Evolutionary conservation across 2,888 invertebrate species (phyloP).

Genomic region (Ecliptopera silaceata): DNA sequence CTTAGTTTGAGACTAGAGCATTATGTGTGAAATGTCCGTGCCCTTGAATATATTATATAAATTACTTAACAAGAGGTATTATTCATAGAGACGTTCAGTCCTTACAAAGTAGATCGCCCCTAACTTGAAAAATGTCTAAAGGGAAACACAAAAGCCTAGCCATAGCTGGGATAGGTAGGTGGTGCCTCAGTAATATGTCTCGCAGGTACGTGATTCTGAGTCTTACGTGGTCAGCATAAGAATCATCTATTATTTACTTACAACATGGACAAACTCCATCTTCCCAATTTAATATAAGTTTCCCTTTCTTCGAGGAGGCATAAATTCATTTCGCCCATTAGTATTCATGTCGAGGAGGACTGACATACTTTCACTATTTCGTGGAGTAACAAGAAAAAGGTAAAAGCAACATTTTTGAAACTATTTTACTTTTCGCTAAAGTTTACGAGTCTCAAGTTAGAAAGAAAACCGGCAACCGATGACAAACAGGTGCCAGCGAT

Average conservation of each 20-base stretch:
- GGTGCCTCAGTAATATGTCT: too few relatives aligned
- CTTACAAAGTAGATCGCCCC: too few relatives aligned
- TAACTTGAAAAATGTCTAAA: too few relatives aligned
- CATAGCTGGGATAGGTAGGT: neutral
- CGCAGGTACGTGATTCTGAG: neutral
- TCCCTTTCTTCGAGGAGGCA: constrained; percentile 20
- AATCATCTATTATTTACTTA: constrained; percentile 10
- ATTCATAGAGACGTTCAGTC: too few relatives aligned
- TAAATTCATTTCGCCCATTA: constrained; percentile 18
- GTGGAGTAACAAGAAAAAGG: neutral
- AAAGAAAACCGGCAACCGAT: too few relatives aligned
- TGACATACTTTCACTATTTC: constrained; percentile 15
- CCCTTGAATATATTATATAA: too few relatives aligned
- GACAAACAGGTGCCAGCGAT: too few relatives aligned
- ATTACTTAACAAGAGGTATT: too few relatives aligned
- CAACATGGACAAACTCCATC: constrained; percentile 4
- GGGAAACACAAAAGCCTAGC: neutral
- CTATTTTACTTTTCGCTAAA: too few relatives aligned
- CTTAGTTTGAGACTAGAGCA: too few relatives aligned
- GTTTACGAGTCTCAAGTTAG: too few relatives aligned
- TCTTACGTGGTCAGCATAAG: constrained; percentile 16
- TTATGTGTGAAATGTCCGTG: too few relatives aligned
- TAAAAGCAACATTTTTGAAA: neutral
- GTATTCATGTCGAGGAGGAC: constrained; percentile 19
- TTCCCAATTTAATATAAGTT: constrained; percentile 24